These are phyloP conservation scores for Capromys pilorides DNA, from an alignment of 2,797 vertebrate genomes.

Conservation along the genomic window DNA sequence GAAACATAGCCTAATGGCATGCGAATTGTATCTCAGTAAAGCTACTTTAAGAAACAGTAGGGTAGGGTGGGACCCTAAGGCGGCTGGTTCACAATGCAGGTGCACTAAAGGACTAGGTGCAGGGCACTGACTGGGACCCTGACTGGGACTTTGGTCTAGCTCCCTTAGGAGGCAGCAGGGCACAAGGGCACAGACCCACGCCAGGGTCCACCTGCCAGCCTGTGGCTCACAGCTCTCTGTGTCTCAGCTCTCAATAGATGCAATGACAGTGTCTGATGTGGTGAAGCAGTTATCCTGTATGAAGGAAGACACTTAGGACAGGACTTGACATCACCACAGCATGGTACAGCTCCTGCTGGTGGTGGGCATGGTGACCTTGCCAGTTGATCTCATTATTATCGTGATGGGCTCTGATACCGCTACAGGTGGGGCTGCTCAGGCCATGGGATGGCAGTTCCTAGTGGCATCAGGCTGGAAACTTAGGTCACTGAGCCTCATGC, in stretches of 20 bases:
- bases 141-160: not conserved
- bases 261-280: not conserved
- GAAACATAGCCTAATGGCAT: not conserved
- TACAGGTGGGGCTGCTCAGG: fast-evolving
- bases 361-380: fast-evolving
- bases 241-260: not conserved
- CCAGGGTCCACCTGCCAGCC: not conserved
- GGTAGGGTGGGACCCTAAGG: fast-evolving
- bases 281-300: not conserved
- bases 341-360: not conserved
- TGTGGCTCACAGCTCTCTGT: not conserved
- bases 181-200: not conserved
- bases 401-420: fast-evolving
- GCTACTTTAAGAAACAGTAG: not conserved
- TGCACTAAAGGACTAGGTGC: not conserved
- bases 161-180: not conserved
- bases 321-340: not conserved
- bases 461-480: not conserved
- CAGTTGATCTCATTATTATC: fast-evolving
- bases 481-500: not conserved
- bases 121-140: not conserved
- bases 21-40: not conserved
- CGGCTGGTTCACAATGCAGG: not conserved
- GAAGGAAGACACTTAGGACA: not conserved
- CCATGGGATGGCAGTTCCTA: not conserved